Evolutionary conservation across 1,140 invertebrate genomes (phyloP).

Genomic region (Bombus sylvicola): DNA sequence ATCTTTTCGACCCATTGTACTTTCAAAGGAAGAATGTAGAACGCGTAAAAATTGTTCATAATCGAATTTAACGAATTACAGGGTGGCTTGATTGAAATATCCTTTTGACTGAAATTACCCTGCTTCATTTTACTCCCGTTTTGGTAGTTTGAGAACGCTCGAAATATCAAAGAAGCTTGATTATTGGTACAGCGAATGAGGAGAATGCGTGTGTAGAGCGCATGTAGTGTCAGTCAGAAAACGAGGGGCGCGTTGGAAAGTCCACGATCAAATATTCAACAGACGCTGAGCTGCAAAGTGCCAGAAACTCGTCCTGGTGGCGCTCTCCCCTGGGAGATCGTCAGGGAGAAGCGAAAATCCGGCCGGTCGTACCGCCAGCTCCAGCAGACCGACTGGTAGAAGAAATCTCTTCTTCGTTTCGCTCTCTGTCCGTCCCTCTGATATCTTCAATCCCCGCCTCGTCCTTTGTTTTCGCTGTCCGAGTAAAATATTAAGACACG

Average conservation of each 20-base stretch:
- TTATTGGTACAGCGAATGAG: not conserved
- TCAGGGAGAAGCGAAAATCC: constrained; percentile 57
- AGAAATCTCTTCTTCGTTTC: constrained; percentile 42
- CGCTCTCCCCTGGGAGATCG: constrained; percentile 56
- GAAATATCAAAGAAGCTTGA: not conserved
- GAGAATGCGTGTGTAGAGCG: not conserved
- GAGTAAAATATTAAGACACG: constrained; percentile 55
- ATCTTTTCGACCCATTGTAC: not conserved
- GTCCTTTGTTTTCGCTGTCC: not conserved
- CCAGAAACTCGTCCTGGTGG: constrained; percentile 69
- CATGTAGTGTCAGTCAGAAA: constrained; percentile 25
- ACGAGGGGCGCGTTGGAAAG: not conserved
- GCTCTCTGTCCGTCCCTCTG: not conserved
- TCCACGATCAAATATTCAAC: constrained; percentile 73
- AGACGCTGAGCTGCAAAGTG: constrained; percentile 75
- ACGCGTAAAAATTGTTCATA: too few relatives aligned
- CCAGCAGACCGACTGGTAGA: constrained; percentile 17
- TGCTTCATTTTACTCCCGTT: not conserved
- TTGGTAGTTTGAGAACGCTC: not conserved
- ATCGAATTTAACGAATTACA: too few relatives aligned
- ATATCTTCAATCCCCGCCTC: not conserved
- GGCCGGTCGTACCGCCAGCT: constrained; percentile 36
- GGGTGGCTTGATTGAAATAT: too few relatives aligned
- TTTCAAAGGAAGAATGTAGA: not conserved
- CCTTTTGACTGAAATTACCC: too few relatives aligned